phyloP scores from a whole-genome alignment of 2,113 vertebrate genomes.

The Perccottus glenii region DNA sequence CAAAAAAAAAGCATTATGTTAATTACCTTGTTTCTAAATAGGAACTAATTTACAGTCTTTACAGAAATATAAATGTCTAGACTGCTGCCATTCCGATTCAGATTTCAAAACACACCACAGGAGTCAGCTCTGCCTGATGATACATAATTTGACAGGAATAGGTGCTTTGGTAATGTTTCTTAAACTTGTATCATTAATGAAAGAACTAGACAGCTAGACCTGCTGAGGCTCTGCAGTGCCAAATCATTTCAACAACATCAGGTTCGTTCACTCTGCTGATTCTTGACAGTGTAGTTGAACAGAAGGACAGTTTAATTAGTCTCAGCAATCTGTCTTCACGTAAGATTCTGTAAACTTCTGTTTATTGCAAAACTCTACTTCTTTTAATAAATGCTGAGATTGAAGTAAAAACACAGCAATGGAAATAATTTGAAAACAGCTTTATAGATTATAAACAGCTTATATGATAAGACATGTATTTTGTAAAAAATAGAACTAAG shows the following conservation, averaged over 20 bases:
- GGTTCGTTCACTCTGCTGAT: constrained; percentile 34
- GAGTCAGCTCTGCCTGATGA: neutral
- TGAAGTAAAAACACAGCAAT: no score
- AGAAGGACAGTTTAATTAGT: constrained; percentile 57
- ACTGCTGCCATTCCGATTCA: neutral
- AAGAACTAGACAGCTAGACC: constrained; percentile 1
- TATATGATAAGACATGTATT: no score
- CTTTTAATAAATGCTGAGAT: neutral
- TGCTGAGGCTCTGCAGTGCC: constrained; percentile 9
- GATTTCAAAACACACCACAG: neutral
- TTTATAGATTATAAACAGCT: no score
- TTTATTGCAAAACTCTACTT: no score
- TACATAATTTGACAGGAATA: neutral
- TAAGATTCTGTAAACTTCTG: neutral
- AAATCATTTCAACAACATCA: constrained; percentile 13
- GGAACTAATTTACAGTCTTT: neutral
- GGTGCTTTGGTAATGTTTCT: no score
- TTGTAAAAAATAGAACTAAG: no score
- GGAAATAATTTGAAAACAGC: no score
- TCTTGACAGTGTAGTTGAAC: constrained; percentile 33
- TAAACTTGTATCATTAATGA: constrained; percentile 7
- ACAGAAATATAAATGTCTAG: neutral
- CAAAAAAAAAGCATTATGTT: neutral
- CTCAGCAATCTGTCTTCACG: constrained; percentile 12
- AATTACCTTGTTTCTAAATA: constrained; percentile 18